Base-by-base conservation (phyloP, 2,888 invertebrate species). In the Diogma glabrata region DNA sequence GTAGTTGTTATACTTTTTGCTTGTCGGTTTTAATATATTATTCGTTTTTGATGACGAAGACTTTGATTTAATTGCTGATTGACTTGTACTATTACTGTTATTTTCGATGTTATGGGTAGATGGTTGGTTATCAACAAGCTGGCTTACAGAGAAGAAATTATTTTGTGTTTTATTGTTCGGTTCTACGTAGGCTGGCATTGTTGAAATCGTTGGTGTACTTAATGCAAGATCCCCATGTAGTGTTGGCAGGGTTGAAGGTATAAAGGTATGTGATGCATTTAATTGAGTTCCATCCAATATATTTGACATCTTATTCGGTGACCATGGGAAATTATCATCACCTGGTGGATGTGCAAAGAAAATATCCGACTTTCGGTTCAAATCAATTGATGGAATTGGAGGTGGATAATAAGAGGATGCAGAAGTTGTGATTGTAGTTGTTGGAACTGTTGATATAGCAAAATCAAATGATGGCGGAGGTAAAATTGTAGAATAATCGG, bases 131-230 rank as follows among this genome's bases (percentile, higher is more conserved):
- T 75, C 79, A 3, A 80, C 79, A n/a, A 80, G 61, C 53, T 79
- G 79, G 61, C 79, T 80, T 1, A 81, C 79, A 0, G 79, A 79
- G 8, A 80, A 62, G 53, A 80, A 79, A 49, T 73, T 74, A 40
- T 49, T 52, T 36, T 23, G 24, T 36, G 14, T 17, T 49, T 40
- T 49, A n/a, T 49, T 33, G 8, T 49, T 33, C 4, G 26, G 5
- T 2, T 43, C 51, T 2, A n/a, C 16, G 12, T 30, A 33, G 3
- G 22, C 6, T 52, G 7, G 5, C n/a, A 28, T 47, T 28, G 16
- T 47, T 19, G 43, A 24, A 43, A 12, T 14, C 2, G 71, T 70
- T 16, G 38, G 10, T 24, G 50, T 16, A 19, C 24, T 24, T 6
- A 78, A 60, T 2, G 78, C 78, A 47, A 79, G 62, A 63, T 79